These are phyloP conservation scores for Scaptomyza reducta DNA, from an alignment of 2,888 invertebrate species.

Conservation along the genomic window DNA sequence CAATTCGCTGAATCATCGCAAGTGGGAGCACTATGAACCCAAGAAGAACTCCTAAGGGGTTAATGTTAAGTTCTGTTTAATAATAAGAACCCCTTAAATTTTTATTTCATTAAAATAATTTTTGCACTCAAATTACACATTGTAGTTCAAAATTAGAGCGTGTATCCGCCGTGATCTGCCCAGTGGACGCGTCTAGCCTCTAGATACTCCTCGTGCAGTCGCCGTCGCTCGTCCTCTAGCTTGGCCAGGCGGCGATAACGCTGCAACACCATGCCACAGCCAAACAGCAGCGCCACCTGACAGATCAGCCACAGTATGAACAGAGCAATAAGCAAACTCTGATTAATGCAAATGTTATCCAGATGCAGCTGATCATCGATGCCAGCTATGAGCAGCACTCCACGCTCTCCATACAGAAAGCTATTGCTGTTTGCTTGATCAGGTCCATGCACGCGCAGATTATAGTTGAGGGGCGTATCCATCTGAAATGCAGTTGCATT, in stretches of 20 bases:
- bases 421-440: slow-evolving; percentile 85
- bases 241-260: slow-evolving; percentile 86
- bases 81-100: slow-evolving; percentile 61
- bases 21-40: slow-evolving; percentile 93
- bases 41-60: slow-evolving; percentile 58
- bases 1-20: slow-evolving; percentile 92
- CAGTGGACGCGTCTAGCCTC: slow-evolving; percentile 89
- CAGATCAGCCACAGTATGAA: slow-evolving; percentile 87
- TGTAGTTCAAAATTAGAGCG: slow-evolving; percentile 61
- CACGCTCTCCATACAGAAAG: slow-evolving; percentile 87
- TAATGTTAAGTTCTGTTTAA: slow-evolving; percentile 6
- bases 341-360: slow-evolving; percentile 86
- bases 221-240: slow-evolving; percentile 84
- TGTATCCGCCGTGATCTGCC: slow-evolving; percentile 86
- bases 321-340: slow-evolving; percentile 87
- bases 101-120: slow-evolving; percentile 65
- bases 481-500: slow-evolving; percentile 26
- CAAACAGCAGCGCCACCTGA: slow-evolving; percentile 86
- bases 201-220: slow-evolving; percentile 87
- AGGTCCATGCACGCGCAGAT: slow-evolving; percentile 86
- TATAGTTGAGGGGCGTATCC: slow-evolving; percentile 85
- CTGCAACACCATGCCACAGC: slow-evolving; percentile 85
- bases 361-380: slow-evolving; percentile 83
- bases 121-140: slow-evolving; percentile 48
- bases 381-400: slow-evolving; percentile 86